A percentile compares a stretch with the other conserved stretches of the same genome.
phyloP scores from a whole-genome alignment of 2,888 invertebrate genomes.

The Drosophila kanekoi region DNA sequence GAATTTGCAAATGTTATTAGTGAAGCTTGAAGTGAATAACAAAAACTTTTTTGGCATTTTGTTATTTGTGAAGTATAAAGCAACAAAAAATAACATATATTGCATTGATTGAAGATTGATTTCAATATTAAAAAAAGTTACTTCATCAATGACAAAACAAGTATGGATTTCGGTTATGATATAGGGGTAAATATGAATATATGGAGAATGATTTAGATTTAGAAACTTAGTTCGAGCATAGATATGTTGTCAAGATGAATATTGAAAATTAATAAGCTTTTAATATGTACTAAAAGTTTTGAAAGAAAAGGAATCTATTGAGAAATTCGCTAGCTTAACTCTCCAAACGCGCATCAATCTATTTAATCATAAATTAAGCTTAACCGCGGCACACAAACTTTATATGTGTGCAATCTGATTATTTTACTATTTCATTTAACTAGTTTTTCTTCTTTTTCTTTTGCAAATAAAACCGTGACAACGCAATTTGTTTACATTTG shows the following conservation, averaged over 20 bases:
- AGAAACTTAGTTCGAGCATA: too few relatives aligned
- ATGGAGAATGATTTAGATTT: not conserved
- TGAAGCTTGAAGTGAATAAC: constrained; percentile 7
- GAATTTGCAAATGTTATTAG: constrained; percentile 41
- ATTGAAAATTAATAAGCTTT: too few relatives aligned
- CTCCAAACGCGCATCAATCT: too few relatives aligned
- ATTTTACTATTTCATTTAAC: not conserved
- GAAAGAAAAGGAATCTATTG: too few relatives aligned
- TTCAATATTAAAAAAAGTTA: constrained; percentile 5
- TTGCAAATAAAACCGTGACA: constrained; percentile 15
- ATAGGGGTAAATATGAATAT: not conserved
- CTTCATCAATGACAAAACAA: not conserved
- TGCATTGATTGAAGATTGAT: constrained; percentile 8
- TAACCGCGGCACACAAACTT: too few relatives aligned
- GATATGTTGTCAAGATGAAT: too few relatives aligned
- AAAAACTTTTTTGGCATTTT: not conserved
- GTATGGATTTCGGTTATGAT: not conserved
- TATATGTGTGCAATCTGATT: constrained; percentile 17
- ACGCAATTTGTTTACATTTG: constrained; percentile 28
- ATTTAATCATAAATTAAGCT: too few relatives aligned
- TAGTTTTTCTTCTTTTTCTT: not conserved
- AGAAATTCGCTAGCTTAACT: too few relatives aligned
- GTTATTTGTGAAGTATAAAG: not conserved
- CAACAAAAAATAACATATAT: not conserved
- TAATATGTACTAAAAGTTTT: too few relatives aligned